These are phyloP conservation scores for Sandelia bainsii DNA, from an alignment of 2,797 vertebrate genomes.

Conservation along the genomic window DNA sequence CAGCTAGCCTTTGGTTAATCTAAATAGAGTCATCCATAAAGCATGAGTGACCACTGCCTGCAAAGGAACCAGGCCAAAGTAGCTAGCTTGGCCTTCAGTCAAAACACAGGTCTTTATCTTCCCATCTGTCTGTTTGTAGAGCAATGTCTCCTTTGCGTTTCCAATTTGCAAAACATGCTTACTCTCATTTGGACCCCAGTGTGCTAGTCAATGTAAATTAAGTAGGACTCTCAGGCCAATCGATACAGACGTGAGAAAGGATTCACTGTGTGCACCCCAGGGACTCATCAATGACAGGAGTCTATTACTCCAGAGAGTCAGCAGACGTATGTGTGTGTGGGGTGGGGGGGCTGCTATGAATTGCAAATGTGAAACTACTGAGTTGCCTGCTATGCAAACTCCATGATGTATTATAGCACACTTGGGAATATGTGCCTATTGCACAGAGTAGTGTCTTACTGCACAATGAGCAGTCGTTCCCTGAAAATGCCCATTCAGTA, in stretches of 20 bases:
- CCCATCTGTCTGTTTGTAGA: conserved; percentile 43
- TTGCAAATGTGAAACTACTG: conserved; percentile 72
- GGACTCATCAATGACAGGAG: conserved; percentile 76
- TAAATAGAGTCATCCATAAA: neutral
- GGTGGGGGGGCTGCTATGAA: conserved; percentile 64
- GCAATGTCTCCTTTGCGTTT: conserved; percentile 59
- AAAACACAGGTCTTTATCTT: conserved; percentile 56
- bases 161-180: conserved; percentile 76
- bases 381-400: conserved; percentile 73
- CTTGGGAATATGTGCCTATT: conserved; percentile 52
- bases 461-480: conserved; percentile 17
- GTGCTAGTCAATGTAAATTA: conserved; percentile 75
- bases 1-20: neutral
- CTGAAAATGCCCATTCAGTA: conserved; percentile 42
- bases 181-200: conserved; percentile 61
- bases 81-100: conserved; percentile 59
- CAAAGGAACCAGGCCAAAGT: conserved; percentile 38
- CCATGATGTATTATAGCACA: conserved; percentile 61
- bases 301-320: conserved; percentile 69
- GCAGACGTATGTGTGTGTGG: conserved; percentile 23
- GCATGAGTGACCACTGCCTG: conserved; percentile 5
- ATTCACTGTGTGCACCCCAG: conserved; percentile 66
- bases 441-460: conserved; percentile 45
- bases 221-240: conserved; percentile 61
- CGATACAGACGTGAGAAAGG: conserved; percentile 71